phyloP scores from a whole-genome alignment of 2,888 invertebrate genomes.

The Diaprepes abbreviatus region DNA sequence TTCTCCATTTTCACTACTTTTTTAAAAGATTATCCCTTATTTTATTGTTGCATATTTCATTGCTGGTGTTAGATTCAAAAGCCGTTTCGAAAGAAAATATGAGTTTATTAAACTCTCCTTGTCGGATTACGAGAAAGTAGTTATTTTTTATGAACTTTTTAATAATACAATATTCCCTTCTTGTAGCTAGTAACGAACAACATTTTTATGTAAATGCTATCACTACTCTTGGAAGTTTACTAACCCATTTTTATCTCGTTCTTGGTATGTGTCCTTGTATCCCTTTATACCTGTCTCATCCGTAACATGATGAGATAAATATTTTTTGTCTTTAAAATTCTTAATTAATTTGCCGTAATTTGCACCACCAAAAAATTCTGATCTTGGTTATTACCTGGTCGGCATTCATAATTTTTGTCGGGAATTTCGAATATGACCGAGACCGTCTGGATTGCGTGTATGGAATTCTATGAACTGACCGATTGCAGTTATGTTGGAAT shows the following conservation, averaged over 20 bases:
- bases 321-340: conserved; percentile 41
- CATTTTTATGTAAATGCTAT: background rate
- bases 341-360: conserved; percentile 50
- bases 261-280: conserved; percentile 37
- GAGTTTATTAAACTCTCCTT: too few relatives aligned
- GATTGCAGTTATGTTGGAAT: conserved; percentile 12
- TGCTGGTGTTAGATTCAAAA: too few relatives aligned
- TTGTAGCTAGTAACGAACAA: background rate
- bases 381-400: conserved; percentile 40
- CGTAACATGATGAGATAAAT: conserved; percentile 9
- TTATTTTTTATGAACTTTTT: too few relatives aligned
- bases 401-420: conserved; percentile 48
- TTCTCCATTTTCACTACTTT: too few relatives aligned
- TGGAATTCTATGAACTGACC: conserved; percentile 31
- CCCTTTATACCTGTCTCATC: conserved; percentile 29
- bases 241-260: conserved; percentile 18
- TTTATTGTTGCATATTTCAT: too few relatives aligned
- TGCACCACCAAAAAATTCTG: conserved; percentile 44
- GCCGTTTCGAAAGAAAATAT: too few relatives aligned
- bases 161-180: too few relatives aligned
- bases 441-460: conserved; percentile 35
- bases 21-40: too few relatives aligned
- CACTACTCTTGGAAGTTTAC: background rate
- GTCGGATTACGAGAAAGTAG: too few relatives aligned
- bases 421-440: conserved; percentile 47